phyloP scores from a whole-genome alignment of 2,888 invertebrate genomes.

The Caenorhabditis wallacei region DNA sequence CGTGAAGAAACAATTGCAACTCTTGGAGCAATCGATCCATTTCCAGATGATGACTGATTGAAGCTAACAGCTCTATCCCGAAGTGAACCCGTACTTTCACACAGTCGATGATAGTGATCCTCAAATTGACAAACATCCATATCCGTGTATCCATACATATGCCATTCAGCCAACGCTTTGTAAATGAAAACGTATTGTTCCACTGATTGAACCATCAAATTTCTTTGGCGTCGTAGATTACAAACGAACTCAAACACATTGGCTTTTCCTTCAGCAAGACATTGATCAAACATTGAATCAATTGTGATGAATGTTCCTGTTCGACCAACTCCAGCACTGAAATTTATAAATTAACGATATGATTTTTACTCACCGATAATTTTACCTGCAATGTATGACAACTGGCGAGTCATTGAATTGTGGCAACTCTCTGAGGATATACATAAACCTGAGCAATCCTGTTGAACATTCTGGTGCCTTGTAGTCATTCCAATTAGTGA shows the following conservation, averaged over 20 bases:
- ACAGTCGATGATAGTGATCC: slow-evolving; percentile 56
- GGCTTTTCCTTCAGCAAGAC: slow-evolving; percentile 88
- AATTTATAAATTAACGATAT: slow-evolving; percentile 24
- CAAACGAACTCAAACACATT: slow-evolving; percentile 94
- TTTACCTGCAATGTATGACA: slow-evolving; percentile 90
- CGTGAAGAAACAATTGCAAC: slow-evolving; percentile 33
- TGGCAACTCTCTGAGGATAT: slow-evolving; percentile 84
- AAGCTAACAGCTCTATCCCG: slow-evolving; percentile 54
- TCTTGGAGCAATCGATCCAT: slow-evolving; percentile 41
- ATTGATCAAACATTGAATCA: slow-evolving; percentile 92
- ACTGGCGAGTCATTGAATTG: slow-evolving; percentile 80
- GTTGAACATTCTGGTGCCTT: slow-evolving; percentile 95
- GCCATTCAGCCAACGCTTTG: slow-evolving; percentile 93
- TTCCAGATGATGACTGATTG: slow-evolving; percentile 35
- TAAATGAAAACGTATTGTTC: slow-evolving; percentile 98
- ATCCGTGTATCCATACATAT: slow-evolving; percentile 94
- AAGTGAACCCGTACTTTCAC: slow-evolving; percentile 21
- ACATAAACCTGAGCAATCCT: slow-evolving; percentile 85
- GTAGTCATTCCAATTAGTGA: slow-evolving; percentile 96
- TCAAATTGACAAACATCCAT: slow-evolving; percentile 80
- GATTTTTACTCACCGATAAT: background rate
- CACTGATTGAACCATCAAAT: slow-evolving; percentile 94
- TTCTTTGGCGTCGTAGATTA: slow-evolving; percentile 92
- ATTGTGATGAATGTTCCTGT: slow-evolving; percentile 95
- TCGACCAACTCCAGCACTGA: slow-evolving; percentile 93